Percentiles rank a stretch among this genome's conserved stretches.
Conservation (phyloP, 1,140 invertebrate genomes). For the Leptinotarsa lineolata region DNA sequence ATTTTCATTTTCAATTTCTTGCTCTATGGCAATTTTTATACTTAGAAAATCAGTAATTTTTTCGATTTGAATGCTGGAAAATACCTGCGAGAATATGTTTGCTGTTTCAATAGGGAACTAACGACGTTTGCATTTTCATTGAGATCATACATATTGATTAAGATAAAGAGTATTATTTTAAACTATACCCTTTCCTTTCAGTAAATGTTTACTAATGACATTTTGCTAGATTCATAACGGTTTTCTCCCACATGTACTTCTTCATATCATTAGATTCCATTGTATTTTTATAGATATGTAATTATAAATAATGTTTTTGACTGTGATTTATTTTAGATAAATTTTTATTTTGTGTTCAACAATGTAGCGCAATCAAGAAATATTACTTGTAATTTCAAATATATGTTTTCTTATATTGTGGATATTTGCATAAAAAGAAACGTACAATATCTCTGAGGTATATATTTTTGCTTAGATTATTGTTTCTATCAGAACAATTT, state of each 20-base stretch:
- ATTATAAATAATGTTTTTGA: constrained; percentile 26
- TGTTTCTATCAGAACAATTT: constrained; percentile 7
- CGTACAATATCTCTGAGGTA: constrained; percentile 26
- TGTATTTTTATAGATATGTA: constrained; percentile 29
- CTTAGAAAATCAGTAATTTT: neutral
- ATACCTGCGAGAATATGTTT: neutral
- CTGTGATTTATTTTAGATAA: constrained; percentile 30
- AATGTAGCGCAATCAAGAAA: constrained; percentile 12
- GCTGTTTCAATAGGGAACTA: constrained; percentile 1
- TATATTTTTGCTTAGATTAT: constrained; percentile 19
- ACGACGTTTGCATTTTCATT: neutral
- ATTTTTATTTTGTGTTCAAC: neutral
- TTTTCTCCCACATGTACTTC: constrained; percentile 5
- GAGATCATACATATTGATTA: no score
- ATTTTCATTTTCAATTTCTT: neutral
- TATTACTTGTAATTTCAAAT: constrained; percentile 23
- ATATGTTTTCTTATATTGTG: constrained; percentile 20
- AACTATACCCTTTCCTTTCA: neutral
- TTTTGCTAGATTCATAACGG: neutral
- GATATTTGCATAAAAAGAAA: constrained; percentile 21
- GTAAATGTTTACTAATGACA: neutral
- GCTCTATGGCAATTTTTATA: neutral
- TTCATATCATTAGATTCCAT: constrained; percentile 22
- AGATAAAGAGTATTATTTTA: no score
- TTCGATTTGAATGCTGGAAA: neutral